Evolutionary conservation across 2,113 vertebrate species (phyloP), one percentile per base, ranked within the genome.

Genomic region (Bostrychus sinensis): DNA sequence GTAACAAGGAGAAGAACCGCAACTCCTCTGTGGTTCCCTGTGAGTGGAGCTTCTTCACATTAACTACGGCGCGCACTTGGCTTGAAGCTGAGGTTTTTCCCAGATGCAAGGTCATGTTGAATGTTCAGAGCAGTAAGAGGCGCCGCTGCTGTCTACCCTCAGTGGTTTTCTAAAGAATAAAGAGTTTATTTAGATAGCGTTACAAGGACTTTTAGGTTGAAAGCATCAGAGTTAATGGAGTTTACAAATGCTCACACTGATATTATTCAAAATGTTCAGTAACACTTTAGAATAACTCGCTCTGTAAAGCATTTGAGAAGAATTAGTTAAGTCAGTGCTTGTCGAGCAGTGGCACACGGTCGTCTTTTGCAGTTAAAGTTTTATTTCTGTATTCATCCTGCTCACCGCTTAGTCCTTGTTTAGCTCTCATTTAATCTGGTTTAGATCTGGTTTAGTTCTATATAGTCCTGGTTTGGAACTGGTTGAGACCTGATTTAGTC

Each of bases 1-100:
- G 95, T 86, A 99, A 99, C 94, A 99, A 99, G 92, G 96, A 97
- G 79, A 99, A 99, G 91, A 99, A 99, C 92, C 94, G 96, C 78
- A 99, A 97, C 85, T 99, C 97, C 80, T 97, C 96, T 3, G 96
- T 99, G 3, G 95, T 99, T 87, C 97, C 97, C 8, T 95, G 97
- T 99, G 93, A 95, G 96, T 90, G 56, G 67, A 50, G 32, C 41
- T 17, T 66, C 59, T 58, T 34, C 28, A 55, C 17, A 54, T 80
- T 56, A 55, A 59, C 41, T 25, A 16, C 48, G 55, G 55, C 42
- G 17, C 30, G 32, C 26, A 37, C n/a, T 39, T 26, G 10, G 30
- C 8, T 3, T 41, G 19, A 62, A 65, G 69, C 69, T 30, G 60
- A 46, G 74, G 56, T 62, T 62, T 17, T 5, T 53, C 7, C 20